Evolutionary conservation across 2,113 vertebrate species (phyloP).

Genomic region (Rhineura floridana): DNA sequence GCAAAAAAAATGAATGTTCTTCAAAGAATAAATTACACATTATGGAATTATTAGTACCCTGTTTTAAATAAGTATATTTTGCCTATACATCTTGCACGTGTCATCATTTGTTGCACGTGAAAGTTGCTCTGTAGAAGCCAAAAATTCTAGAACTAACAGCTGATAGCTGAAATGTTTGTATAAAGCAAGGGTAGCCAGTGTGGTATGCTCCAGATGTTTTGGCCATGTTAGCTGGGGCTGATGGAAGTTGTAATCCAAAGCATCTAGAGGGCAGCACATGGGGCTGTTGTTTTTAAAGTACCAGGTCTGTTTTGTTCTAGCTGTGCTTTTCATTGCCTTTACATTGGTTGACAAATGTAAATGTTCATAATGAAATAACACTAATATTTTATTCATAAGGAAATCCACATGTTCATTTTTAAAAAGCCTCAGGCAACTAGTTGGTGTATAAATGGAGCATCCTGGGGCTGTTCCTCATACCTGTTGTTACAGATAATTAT

Average conservation of each 20-base stretch:
- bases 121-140: neutral
- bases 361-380: slow-evolving; percentile 43
- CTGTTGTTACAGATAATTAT: slow-evolving; percentile 38
- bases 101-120: neutral
- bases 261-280: too few relatives aligned
- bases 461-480: slow-evolving; percentile 46
- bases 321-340: neutral
- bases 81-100: neutral
- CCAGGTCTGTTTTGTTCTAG: neutral
- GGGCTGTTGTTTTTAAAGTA: neutral
- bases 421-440: slow-evolving; percentile 58
- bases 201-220: too few relatives aligned
- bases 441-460: slow-evolving; percentile 51
- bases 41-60: neutral
- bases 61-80: neutral
- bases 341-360: slow-evolving; percentile 1
- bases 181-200: neutral
- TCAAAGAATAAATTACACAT: neutral
- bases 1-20: neutral
- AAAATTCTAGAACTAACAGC: neutral
- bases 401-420: slow-evolving; percentile 51
- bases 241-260: too few relatives aligned
- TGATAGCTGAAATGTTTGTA: neutral
- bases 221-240: too few relatives aligned
- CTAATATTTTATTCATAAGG: slow-evolving; percentile 62